These are phyloP conservation scores for Paracanthobrama guichenoti DNA, from an alignment of 2,113 vertebrate genomes.

Conservation along the genomic window DNA sequence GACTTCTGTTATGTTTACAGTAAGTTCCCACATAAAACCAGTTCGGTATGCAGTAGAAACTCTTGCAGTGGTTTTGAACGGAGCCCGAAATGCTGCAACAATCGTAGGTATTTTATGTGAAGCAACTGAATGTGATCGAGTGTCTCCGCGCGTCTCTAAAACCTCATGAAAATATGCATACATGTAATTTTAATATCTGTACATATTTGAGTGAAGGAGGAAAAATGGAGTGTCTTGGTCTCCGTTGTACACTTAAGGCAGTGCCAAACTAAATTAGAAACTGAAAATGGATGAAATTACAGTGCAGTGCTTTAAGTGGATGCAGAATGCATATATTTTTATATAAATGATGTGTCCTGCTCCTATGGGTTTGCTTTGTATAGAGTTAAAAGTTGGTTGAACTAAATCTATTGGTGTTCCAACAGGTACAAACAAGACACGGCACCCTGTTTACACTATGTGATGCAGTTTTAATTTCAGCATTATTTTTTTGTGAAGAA, in stretches of 20 bases:
- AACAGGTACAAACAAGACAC: not conserved
- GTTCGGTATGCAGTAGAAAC: slow-evolving; percentile 11
- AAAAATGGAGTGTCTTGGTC: not conserved
- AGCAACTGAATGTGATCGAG: not conserved
- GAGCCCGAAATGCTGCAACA: slow-evolving; percentile 38
- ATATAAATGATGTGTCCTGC: not conserved
- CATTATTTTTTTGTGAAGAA: slow-evolving; percentile 45
- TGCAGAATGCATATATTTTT: slow-evolving; percentile 6
- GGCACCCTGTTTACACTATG: slow-evolving; percentile 6
- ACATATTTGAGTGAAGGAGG: slow-evolving; percentile 16
- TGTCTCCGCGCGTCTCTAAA: not conserved
- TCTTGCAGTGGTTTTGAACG: not conserved
- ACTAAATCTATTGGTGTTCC: not conserved
- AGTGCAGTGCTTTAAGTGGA: not conserved
- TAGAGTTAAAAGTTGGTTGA: not conserved
- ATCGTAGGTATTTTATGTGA: slow-evolving; percentile 11
- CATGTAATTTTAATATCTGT: slow-evolving; percentile 20
- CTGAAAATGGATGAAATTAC: slow-evolving; percentile 3
- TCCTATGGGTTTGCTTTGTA: not conserved
- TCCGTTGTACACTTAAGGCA: slow-evolving; percentile 13
- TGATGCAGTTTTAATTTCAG: slow-evolving; percentile 17
- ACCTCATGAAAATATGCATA: slow-evolving; percentile 34
- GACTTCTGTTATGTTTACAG: not conserved
- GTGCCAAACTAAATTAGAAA: slow-evolving; percentile 8
- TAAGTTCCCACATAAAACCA: slow-evolving; percentile 7